phyloP scores from a whole-genome alignment of 2,888 invertebrate genomes.

The Schizotus pectinicornis region DNA sequence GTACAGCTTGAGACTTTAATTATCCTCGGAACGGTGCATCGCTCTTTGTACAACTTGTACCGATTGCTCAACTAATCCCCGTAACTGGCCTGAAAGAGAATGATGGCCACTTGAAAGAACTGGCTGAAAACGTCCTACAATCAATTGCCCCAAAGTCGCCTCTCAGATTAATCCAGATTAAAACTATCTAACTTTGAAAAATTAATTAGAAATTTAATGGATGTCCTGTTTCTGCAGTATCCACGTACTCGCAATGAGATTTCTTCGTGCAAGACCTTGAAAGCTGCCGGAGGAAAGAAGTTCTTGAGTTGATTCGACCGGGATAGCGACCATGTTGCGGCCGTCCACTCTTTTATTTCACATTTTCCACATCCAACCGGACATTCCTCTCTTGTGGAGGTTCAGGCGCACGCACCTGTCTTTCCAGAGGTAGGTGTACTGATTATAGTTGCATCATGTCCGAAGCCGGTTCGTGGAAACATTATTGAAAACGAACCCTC shows the following conservation, averaged over 20 bases:
- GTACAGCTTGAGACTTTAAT: conserved; percentile 14
- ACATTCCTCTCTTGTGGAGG: conserved; percentile 14
- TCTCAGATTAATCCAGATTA: too few relatives aligned
- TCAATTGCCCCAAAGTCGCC: too few relatives aligned
- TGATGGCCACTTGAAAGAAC: too few relatives aligned
- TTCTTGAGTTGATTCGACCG: conserved; percentile 3
- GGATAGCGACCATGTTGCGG: conserved; percentile 10
- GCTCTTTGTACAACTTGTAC: conserved; percentile 4
- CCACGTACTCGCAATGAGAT: conserved; percentile 9
- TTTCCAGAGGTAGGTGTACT: neutral
- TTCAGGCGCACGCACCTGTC: conserved; percentile 9
- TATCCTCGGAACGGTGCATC: neutral
- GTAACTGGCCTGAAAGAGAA: too few relatives aligned
- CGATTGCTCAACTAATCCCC: neutral
- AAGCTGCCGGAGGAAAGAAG: conserved; percentile 8
- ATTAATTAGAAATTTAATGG: too few relatives aligned
- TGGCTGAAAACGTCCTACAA: too few relatives aligned
- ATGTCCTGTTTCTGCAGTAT: too few relatives aligned
- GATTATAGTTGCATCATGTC: neutral
- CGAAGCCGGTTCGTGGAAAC: too few relatives aligned
- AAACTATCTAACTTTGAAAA: too few relatives aligned
- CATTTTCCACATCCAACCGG: conserved; percentile 4
- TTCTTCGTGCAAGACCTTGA: conserved; percentile 9
- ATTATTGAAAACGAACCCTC: too few relatives aligned
- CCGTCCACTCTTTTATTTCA: conserved; percentile 7